Percentiles rank a stretch among this genome's conserved stretches.
Conservation (phyloP, 2,888 invertebrate genomes). For the Tetheella fluctuosa region DNA sequence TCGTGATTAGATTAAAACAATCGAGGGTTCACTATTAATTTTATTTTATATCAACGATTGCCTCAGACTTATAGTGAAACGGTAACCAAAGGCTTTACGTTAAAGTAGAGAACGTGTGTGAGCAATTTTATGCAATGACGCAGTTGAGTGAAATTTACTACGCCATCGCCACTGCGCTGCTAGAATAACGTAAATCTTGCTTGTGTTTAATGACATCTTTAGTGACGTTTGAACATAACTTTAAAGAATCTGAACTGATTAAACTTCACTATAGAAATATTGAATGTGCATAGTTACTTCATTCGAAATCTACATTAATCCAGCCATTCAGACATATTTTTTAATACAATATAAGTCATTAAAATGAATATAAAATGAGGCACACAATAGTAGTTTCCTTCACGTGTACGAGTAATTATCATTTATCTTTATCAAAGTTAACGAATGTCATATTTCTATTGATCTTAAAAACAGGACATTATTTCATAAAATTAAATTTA, state of each 20-base stretch:
- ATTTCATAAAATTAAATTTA: slow-evolving; percentile 9
- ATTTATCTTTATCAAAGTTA: slow-evolving; percentile 3
- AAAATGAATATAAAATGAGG: neutral
- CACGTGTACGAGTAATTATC: neutral
- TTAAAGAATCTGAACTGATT: neutral
- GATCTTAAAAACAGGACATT: neutral
- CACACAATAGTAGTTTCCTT: neutral
- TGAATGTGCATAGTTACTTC: neutral
- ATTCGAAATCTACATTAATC: neutral
- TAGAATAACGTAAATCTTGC: neutral
- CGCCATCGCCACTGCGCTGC: neutral
- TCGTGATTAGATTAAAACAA: neutral
- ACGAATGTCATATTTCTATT: slow-evolving; percentile 4
- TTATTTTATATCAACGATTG: neutral
- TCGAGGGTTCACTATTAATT: neutral
- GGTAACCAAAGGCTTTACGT: neutral
- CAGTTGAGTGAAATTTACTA: slow-evolving; percentile 2
- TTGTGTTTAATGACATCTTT: neutral
- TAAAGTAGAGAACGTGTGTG: neutral
- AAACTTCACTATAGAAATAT: no score
- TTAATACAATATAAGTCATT: neutral
- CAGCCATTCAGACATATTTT: neutral
- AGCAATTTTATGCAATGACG: slow-evolving; percentile 7
- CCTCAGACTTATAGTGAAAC: neutral
- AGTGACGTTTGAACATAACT: neutral